A percentile compares a stretch with the other conserved stretches of the same genome.
phyloP scores from a whole-genome alignment of 2,113 vertebrate genomes.

The Antennarius striatus region DNA sequence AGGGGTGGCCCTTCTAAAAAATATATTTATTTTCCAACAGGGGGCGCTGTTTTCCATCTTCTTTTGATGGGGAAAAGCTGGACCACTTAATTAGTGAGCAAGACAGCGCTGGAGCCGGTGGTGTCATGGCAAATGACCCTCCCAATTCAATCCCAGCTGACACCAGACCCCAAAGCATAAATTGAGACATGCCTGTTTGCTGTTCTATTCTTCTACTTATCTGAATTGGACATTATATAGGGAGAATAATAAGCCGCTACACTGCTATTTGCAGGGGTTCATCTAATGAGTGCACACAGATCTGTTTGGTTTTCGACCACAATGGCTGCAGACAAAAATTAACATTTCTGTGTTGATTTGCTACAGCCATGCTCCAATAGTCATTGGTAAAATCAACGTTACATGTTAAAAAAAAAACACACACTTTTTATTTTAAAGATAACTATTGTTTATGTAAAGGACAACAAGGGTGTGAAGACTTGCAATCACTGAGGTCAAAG shows the following conservation, averaged over 20 bases:
- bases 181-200: slow-evolving; percentile 30
- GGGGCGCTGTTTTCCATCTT: slow-evolving; percentile 59
- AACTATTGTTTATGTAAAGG: background rate
- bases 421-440: too few relatives aligned
- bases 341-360: slow-evolving; percentile 11
- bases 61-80: background rate
- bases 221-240: slow-evolving; percentile 43
- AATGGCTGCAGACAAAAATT: slow-evolving; percentile 9
- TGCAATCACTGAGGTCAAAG: slow-evolving; percentile 32
- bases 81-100: background rate
- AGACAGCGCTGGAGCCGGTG: background rate
- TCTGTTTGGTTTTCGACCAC: slow-evolving; percentile 12
- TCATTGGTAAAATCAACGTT: too few relatives aligned
- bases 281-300: slow-evolving; percentile 24
- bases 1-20: background rate
- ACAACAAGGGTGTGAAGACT: background rate
- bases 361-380: background rate
- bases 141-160: slow-evolving; percentile 33
- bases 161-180: slow-evolving; percentile 12
- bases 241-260: slow-evolving; percentile 17
- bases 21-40: slow-evolving; percentile 62
- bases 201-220: slow-evolving; percentile 27
- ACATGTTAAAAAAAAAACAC: background rate
- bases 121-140: slow-evolving; percentile 13
- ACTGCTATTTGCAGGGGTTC: background rate